Evolutionary conservation across 2,113 vertebrate species (phyloP), one percentile per base, ranked within the genome.

Genomic region (Podiceps cristatus): DNA sequence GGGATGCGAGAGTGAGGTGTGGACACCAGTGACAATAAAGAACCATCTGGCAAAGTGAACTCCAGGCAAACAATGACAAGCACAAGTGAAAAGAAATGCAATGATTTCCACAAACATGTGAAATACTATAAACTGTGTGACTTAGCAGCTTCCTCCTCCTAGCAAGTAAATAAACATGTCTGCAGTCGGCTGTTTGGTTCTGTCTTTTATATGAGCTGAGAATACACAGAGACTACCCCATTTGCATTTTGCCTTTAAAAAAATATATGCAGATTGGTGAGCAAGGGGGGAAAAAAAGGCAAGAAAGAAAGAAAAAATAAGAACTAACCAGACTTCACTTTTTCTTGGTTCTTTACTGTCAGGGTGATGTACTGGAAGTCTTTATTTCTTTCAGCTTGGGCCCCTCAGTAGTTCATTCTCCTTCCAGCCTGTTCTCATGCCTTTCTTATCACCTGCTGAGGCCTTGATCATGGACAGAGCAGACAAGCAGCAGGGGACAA

Each of bases 391-490:
- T 98, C 98, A 99, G 98, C 98, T 98, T 98, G 99, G 99, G 99
- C 99, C 99, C 99, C 99, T 99, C 99, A 72, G 98, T 98, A 98
- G 99, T 97, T 99, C 99, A 99, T 99, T 99, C 99, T 99, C 99
- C 99, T 99, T 99, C 98, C 98, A 98, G 99, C 98, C 98, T 98
- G 98, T 99, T 99, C 99, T 99, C 99, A 99, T 99, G 99, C 98
- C 98, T 99, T 99, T 98, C 98, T 99, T 98, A 99, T 99, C 99
- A 99, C 99, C 99, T 99, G 99, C 99, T 99, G 99, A 98, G 99
- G 98, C 99, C 99, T 99, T 99, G 99, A 99, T 99, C 99, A 99
- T 98, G 98, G 98, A 99, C 99, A 99, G 99, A 99, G 99, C 98
- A 99, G 98, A 98, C 98, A 98, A 99, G 99, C 99, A 99, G 99